phyloP scores from a whole-genome alignment of 2,113 vertebrate genomes.

The Calidris pugnax region DNA sequence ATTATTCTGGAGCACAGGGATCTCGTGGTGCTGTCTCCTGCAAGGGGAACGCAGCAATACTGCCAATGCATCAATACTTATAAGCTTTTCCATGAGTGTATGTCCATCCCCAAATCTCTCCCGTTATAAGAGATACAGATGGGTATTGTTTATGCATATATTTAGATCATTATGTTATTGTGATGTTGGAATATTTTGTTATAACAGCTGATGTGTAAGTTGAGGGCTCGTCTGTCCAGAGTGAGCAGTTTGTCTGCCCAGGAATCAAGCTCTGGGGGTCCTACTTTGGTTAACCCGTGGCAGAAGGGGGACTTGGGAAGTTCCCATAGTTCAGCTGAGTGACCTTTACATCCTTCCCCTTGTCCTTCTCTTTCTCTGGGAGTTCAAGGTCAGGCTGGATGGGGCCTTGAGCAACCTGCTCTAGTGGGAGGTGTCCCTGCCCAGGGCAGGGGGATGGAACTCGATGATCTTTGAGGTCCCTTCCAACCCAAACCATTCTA shows the following conservation, averaged over 20 bases:
- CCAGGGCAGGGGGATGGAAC: no score
- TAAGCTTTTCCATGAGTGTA: rapidly evolving
- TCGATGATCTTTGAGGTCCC: no score
- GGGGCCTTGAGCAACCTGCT: no score
- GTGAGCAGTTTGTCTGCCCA: not conserved
- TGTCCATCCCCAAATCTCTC: not conserved
- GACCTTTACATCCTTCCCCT: not conserved
- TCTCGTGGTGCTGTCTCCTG: not conserved
- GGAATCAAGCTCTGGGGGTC: not conserved
- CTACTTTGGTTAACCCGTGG: not conserved
- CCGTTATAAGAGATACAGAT: not conserved
- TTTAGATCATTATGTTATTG: not conserved
- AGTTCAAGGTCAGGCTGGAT: no score
- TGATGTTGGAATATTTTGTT: not conserved
- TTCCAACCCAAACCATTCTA: no score
- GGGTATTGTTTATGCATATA: no score
- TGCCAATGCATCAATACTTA: rapidly evolving
- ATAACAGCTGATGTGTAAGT: not conserved
- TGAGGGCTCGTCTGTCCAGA: not conserved
- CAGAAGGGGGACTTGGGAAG: not conserved
- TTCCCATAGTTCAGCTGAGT: not conserved
- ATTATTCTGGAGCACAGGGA: not conserved
- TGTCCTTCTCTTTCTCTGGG: not conserved
- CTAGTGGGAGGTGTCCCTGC: no score
- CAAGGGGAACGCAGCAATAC: not conserved